Evolutionary conservation across 1,140 invertebrate species (phyloP).

Genomic region (Bursaphelenchus mucronatus): DNA sequence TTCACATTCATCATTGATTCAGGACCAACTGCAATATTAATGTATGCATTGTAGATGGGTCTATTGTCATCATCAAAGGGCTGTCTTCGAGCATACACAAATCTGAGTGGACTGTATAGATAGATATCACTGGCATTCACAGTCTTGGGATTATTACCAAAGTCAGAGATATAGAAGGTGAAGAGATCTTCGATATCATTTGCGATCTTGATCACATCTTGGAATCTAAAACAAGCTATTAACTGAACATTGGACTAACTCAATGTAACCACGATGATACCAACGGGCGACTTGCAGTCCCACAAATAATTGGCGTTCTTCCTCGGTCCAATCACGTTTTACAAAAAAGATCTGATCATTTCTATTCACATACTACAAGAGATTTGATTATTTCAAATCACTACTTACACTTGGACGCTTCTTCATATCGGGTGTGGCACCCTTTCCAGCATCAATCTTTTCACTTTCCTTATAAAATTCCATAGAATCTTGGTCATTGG

Average conservation of each 20-base stretch:
- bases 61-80: no score
- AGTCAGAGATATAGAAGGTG: not conserved
- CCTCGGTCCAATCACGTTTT: not conserved
- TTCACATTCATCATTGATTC: not conserved
- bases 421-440: no score
- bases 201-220: not conserved
- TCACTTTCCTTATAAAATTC: not conserved
- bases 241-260: not conserved
- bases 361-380: not conserved
- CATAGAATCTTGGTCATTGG: not conserved
- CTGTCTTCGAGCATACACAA: no score
- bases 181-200: conserved; percentile 1
- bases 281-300: not conserved
- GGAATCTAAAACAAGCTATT: not conserved
- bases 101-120: no score
- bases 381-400: not conserved
- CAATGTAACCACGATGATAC: not conserved
- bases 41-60: no score
- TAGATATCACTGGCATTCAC: no score
- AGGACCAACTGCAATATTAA: not conserved
- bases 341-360: conserved; percentile 9
- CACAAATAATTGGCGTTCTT: conserved; percentile 1
- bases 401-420: not conserved
- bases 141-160: not conserved
- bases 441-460: no score